Evolutionary conservation across 2,797 vertebrate species (phyloP), one percentile per base, ranked within the genome.

Genomic region (Heteromormyrus szaboi): DNA sequence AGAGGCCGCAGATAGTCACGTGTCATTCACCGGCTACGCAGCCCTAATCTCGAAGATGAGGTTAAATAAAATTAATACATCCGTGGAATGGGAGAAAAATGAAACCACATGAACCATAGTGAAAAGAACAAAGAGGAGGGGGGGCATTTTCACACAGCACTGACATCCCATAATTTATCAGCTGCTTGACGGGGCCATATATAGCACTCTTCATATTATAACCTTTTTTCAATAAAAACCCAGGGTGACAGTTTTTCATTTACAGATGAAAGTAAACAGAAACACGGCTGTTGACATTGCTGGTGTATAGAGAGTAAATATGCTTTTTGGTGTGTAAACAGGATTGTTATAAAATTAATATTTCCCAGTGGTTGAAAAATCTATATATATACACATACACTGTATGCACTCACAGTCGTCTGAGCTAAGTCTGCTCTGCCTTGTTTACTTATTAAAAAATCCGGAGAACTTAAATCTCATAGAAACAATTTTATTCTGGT

Each of bases 381-480:
- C 91, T 93, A 93, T 92, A 93, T 91, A 29, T 37, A 72, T 17
- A 72, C 14, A 72, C 12, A 72, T 9, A 68, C 65, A 68, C 65
- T 22, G 56, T 59, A 59, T 9, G 2, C 62, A 68, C 62, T 29
- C 25, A 68, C 25, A 68, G 25, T 6, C 93, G 89, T 88, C 51
- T 91, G 91, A 95, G 91, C 91, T 92, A 90, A 90, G 90, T 54
- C 54, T 91, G 92, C 88, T 90, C 92, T 92, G 92, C 90, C 90
- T 93, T 94, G 93, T 93, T 93, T 93, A 93, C 93, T 93, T 92
- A 92, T 72, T 17, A 37, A 72, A 72, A 92, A 92, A 90, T 91
- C 91, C 92, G 85, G 83, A 88, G 91, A 93, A 91, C 91, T 93
- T 93, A 93, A 94, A 93, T 89, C 94, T 90, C 91, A 91, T 89